These are phyloP conservation scores for Oceanites oceanicus DNA, from an alignment of 2,113 vertebrate species.

Conservation along the genomic window DNA sequence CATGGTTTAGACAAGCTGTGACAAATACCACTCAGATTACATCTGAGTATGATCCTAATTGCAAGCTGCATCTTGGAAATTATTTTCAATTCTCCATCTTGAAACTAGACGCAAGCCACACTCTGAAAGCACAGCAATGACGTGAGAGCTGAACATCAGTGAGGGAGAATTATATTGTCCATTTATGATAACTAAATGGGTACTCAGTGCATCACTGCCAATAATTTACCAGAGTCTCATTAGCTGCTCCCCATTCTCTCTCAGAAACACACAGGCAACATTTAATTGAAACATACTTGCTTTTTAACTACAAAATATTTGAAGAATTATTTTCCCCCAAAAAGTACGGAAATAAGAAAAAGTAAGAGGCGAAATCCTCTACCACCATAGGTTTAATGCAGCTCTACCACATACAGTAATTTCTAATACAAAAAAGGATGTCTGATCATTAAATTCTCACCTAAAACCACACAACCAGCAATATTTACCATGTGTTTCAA, in stretches of 20 bases:
- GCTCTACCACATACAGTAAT: not conserved
- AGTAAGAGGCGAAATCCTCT: not conserved
- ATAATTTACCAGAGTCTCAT: not conserved
- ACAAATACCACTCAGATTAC: not conserved
- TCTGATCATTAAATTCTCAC: not conserved
- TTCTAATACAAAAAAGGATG: not conserved
- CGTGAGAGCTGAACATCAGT: not conserved
- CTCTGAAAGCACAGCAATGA: not conserved
- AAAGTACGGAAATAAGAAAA: not conserved
- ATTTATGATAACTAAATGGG: not conserved
- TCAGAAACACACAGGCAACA: not conserved
- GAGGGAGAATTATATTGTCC: not conserved
- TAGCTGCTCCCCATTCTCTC: not conserved
- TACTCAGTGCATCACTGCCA: not conserved
- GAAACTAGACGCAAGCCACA: not conserved
- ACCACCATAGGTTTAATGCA: not conserved
- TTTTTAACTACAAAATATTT: not conserved
- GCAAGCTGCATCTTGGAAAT: not conserved
- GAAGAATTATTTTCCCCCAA: not conserved
- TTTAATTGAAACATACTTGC: not conserved
- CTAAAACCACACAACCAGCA: not conserved
- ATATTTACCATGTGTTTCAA: not conserved
- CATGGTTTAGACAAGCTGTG: not conserved
- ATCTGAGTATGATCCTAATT: not conserved
- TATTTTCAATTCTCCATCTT: not conserved